Conservation (phyloP, 2,113 vertebrate genomes). For the Acinonyx jubatus region DNA sequence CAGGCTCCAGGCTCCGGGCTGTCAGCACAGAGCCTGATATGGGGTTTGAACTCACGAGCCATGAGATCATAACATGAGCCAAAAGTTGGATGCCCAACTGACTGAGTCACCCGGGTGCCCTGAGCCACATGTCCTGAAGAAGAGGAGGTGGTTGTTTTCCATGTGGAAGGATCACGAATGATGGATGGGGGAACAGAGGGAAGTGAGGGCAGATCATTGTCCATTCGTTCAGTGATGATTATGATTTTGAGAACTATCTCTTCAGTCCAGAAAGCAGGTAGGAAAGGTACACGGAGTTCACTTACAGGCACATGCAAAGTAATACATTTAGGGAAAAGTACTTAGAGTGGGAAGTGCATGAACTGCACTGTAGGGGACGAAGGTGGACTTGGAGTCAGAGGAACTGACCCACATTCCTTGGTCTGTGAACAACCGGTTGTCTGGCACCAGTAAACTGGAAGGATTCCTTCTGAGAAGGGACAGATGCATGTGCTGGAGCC, state of each 20-base stretch:
- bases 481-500: not conserved
- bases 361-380: not conserved
- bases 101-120: no score
- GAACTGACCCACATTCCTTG: not conserved
- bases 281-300: not conserved
- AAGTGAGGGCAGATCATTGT: not conserved
- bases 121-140: not conserved
- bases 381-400: not conserved
- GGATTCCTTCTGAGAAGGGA: not conserved
- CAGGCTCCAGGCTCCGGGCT: no score
- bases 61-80: no score
- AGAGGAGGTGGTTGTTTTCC: not conserved
- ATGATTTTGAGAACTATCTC: not conserved
- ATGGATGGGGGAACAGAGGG: not conserved
- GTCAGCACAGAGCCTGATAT: no score
- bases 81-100: no score
- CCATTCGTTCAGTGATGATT: not conserved
- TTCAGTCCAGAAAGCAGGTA: not conserved
- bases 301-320: not conserved
- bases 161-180: not conserved
- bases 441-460: not conserved
- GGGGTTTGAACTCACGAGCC: no score
- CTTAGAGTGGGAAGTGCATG: not conserved
- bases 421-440: not conserved
- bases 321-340: not conserved